Evolutionary conservation across 2,797 vertebrate genomes (phyloP), one percentile per base, ranked within the genome.

Genomic region (Aulostomus chinensis): DNA sequence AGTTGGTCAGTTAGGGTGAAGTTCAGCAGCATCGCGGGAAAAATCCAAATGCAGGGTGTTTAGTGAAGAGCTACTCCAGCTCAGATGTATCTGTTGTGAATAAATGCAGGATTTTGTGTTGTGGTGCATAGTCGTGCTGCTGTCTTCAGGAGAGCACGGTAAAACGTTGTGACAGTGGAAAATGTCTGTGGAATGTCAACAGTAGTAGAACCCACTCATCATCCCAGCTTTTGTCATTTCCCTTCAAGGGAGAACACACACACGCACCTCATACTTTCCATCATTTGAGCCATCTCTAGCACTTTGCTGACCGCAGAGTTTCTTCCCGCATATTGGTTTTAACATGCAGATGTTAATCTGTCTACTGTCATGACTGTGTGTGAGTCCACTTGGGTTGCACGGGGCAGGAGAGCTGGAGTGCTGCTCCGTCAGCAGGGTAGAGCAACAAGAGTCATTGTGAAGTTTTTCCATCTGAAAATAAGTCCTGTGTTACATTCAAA

Each of bases 201-300:
- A 76, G 62, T 67, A 74, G 76, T 72, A 69, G 49, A 68, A 42
- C 33, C 64, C 56, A 42, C 66, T 68, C 81, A 68, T 81, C 78
- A 73, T 74, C 41, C 50, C 1, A 31, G 67, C 72, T 78, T 71
- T 68, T 75, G 65, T 83, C 63, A 53, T 79, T 78, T 74, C 69
- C 73, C 51, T 32, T 64, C 36, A 22, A 45, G 59, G 32, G 36
- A 59, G 46, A 72, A 46, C 47, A 54, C 52, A 43, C 48, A 47
- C 48, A 50, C 48, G 41, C 50, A 55, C 67, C 65, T 85, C 71
- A 80, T 69, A 78, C 50, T 87, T 85, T 86, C 81, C 84, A 70
- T 24, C 43, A 30, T 5, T 22, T 18, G 20, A 72, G 69, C 51
- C 51, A 9, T 47, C 62, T 29, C 25, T 24, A 56, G 28, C 45